Base-by-base conservation (phyloP, 2,113 vertebrate species). In the Oceanites oceanicus region DNA sequence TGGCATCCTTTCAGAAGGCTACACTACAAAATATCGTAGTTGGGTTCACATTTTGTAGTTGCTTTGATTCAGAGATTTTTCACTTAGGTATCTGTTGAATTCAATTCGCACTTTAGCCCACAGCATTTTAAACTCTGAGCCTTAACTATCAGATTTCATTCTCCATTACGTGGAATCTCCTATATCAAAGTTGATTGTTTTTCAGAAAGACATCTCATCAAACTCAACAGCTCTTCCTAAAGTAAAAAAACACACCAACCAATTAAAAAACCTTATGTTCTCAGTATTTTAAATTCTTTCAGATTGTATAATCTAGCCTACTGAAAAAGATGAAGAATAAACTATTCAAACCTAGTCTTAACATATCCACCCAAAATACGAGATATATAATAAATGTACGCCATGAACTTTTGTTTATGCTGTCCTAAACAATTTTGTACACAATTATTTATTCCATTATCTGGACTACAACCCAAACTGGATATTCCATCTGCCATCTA, bases 381-480 rank as follows among this genome's bases (percentile, higher is more conserved):
- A 75, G 79, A 59, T 11, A 58, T 9, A 17, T 40, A 62, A 29
- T 27, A 83, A 88, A 86, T 0, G 1, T 16, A 66, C 0, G 0
- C 5, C 36, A 36, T 47, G 18, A 45, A 45, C 14, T 77, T 63
- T 29, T 63, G 9, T 44, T 92, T 56, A 71, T 38, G 38, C 52
- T 73, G 27, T 61, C 40, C 71, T 74, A 61, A 85, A 65, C 18
- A 25, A 61, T 56, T 49, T 70, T 40, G 56, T 70, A 30, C 21
- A 40, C n/a, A 17, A 62, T 26, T 86, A 12, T 42, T 77, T 81
- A 58, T 82, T 73, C 36, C 4, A 1, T 66, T 36, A 67, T 10
- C 13, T 73, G 52, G 44, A 82, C 53, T 45, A 78, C 27, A 90
- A 75, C 4, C 30, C 40, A 73, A 65, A 92, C 2, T 40, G 23